phyloP scores from a whole-genome alignment of 2,113 vertebrate genomes.

The Ancistrus triradiatus region DNA sequence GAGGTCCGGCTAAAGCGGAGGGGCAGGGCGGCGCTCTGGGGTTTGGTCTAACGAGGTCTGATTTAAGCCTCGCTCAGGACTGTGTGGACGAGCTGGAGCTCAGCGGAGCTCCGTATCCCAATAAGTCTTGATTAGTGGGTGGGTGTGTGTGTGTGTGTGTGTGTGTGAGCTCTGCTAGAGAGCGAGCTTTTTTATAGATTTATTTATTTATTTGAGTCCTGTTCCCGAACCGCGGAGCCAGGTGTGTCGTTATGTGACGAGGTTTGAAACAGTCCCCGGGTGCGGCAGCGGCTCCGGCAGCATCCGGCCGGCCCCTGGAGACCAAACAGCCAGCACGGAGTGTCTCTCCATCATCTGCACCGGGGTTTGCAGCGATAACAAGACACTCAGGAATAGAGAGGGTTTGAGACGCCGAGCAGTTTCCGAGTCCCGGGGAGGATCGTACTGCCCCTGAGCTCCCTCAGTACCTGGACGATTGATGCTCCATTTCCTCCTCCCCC shows the following conservation, averaged over 20 bases:
- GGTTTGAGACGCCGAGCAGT: conserved; percentile 42
- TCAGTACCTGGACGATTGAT: conserved; percentile 27
- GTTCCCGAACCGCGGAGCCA: conserved; percentile 28
- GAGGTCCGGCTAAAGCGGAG: too few relatives aligned
- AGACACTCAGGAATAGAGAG: conserved; percentile 49
- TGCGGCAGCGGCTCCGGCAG: conserved; percentile 38
- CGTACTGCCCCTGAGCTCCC: conserved; percentile 10
- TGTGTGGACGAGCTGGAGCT: too few relatives aligned
- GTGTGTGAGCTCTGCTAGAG: too few relatives aligned
- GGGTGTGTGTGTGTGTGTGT: too few relatives aligned
- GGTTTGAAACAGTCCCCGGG: too few relatives aligned
- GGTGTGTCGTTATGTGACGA: conserved; percentile 39
- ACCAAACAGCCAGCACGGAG: conserved; percentile 29
- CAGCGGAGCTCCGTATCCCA: too few relatives aligned
- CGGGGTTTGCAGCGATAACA: conserved; percentile 45
- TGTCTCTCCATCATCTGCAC: conserved; percentile 25
- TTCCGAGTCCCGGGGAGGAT: conserved; percentile 37
- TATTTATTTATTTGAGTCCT: too few relatives aligned
- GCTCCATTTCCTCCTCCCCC: conserved; percentile 28
- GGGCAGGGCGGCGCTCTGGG: too few relatives aligned
- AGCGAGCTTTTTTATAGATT: too few relatives aligned
- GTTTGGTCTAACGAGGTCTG: too few relatives aligned
- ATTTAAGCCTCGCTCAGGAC: too few relatives aligned
- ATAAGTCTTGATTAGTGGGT: too few relatives aligned
- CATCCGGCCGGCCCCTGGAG: conserved; percentile 26